Evolutionary conservation across 2,797 vertebrate species (phyloP), one percentile per base, ranked within the genome.

Genomic region (Avahi laniger): DNA sequence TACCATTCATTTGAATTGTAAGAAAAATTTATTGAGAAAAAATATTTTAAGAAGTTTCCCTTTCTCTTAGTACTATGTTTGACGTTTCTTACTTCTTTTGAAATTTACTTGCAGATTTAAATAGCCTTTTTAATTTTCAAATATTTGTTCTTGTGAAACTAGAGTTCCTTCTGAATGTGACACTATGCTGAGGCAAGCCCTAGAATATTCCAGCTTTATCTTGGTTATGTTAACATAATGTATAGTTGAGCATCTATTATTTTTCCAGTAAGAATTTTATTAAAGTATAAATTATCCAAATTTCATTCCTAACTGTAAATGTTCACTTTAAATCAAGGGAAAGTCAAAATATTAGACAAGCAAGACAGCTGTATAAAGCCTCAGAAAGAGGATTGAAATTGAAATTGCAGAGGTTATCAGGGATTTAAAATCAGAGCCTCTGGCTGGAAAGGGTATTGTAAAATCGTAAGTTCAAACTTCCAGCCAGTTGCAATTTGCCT

Each of bases 201-300:
- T 84, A 15, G 50, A 41, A 79, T 67, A 76, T 26, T 63, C 4
- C 35, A 63, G 35, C 7, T 97, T 93, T 94, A 67, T 93, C 79
- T 95, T 86, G 24, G 33, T 91, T 89, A 72, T 76, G 26, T n/a
- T 80, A 26, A 18, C n/a, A 88, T 10, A 73, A 38, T 38, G 2
- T 65, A 38, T 22, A 72, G 12, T n/a, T 85, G 65, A 85, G 30
- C 20, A 89, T 46, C 65, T 92, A 75, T 59, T 73, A 65, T 91
- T 94, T 93, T 73, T 63, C 33, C 35, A 82, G 7, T 80, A 48
- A 94, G 38, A 95, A 94, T 91, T 95, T 3, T 43, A 91, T 89
- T 95, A 38, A 93, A 95, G 41, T 94, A 89, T 73, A 94, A 95
- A 92, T 92, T 92, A 93, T 86, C 52, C 20, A 79, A 89, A 91